These are phyloP conservation scores for Labeo rohita DNA, from an alignment of 2,113 vertebrate species.

Conservation along the genomic window DNA sequence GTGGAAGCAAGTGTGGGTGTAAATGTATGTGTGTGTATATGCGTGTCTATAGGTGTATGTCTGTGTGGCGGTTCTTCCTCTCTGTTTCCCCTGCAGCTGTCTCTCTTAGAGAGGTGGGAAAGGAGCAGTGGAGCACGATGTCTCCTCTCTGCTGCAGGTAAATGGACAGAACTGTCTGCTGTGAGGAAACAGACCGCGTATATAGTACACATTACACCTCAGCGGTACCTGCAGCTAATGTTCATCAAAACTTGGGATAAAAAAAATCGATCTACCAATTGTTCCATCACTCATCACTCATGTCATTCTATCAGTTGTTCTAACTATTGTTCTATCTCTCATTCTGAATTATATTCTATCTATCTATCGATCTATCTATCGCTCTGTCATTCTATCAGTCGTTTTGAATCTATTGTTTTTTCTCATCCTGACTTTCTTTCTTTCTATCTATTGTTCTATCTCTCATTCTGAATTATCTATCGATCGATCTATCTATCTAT, in stretches of 20 bases:
- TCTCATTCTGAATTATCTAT: too few species aligned
- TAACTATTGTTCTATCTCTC: too few species aligned
- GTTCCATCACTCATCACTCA: too few species aligned
- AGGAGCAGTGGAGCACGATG: not conserved
- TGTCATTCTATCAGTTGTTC: too few species aligned
- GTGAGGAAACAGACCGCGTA: not conserved
- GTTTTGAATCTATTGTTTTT: too few species aligned
- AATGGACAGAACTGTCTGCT: slow-evolving; percentile 19
- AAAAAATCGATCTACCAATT: not conserved
- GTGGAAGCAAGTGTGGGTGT: slow-evolving; percentile 39
- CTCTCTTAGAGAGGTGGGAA: slow-evolving; percentile 19
- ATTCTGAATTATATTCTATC: not conserved
- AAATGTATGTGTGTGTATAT: slow-evolving; percentile 32
- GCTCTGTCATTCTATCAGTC: too few species aligned
- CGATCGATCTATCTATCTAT: not conserved
- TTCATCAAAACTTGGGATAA: not conserved
- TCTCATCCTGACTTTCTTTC: too few species aligned
- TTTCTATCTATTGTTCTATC: too few species aligned
- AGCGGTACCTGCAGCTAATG: not conserved
- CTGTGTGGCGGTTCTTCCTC: slow-evolving; percentile 26
- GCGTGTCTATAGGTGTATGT: slow-evolving; percentile 41
- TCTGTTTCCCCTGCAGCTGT: not conserved
- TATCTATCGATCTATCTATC: not conserved
- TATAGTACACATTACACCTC: not conserved
- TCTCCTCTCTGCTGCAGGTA: slow-evolving; percentile 5